These are phyloP conservation scores for Caenorhabditis becei DNA, from an alignment of 2,888 invertebrate genomes.

Conservation along the genomic window DNA sequence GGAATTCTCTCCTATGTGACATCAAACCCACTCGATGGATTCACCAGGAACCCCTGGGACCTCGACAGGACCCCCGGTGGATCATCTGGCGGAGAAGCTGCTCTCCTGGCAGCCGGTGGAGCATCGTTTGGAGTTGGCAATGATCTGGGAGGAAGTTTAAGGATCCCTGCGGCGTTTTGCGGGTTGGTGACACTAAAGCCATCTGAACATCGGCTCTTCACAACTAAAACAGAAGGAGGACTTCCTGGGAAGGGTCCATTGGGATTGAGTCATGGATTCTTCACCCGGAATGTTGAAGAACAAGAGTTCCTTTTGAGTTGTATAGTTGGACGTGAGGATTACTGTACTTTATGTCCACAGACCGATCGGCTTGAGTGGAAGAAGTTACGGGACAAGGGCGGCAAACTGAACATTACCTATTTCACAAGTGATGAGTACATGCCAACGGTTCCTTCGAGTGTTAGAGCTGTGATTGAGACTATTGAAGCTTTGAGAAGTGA, in stretches of 20 bases:
- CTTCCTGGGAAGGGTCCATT: constrained; percentile 78
- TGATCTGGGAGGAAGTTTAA: constrained; percentile 83
- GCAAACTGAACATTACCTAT: too few relatives aligned
- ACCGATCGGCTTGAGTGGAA: too few relatives aligned
- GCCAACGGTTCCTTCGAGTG: too few relatives aligned
- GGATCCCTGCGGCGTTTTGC: constrained; percentile 83
- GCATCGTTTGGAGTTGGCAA: constrained; percentile 83
- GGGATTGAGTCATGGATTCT: constrained; percentile 77
- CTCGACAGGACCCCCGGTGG: constrained; percentile 82
- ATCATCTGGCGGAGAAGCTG: constrained; percentile 83
- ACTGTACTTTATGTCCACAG: constrained; percentile 54
- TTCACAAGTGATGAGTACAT: too few relatives aligned
- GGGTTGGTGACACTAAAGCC: constrained; percentile 83
- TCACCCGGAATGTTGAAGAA: constrained; percentile 77
- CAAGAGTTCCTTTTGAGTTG: constrained; percentile 68
- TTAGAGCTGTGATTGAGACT: too few relatives aligned
- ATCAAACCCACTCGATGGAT: constrained; percentile 83
- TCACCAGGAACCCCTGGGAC: constrained; percentile 83
- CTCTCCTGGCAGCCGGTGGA: constrained; percentile 83
- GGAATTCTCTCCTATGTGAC: constrained; percentile 76
- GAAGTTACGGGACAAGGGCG: too few relatives aligned
- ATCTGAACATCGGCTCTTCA: constrained; percentile 78
- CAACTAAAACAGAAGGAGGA: constrained; percentile 72
- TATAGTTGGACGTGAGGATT: constrained; percentile 61
- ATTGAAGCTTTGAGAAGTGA: too few relatives aligned